Percentiles rank a stretch among this genome's conserved stretches.
These are phyloP conservation scores for Phasia obesa DNA, from an alignment of 2,888 invertebrate genomes.

Conservation along the genomic window DNA sequence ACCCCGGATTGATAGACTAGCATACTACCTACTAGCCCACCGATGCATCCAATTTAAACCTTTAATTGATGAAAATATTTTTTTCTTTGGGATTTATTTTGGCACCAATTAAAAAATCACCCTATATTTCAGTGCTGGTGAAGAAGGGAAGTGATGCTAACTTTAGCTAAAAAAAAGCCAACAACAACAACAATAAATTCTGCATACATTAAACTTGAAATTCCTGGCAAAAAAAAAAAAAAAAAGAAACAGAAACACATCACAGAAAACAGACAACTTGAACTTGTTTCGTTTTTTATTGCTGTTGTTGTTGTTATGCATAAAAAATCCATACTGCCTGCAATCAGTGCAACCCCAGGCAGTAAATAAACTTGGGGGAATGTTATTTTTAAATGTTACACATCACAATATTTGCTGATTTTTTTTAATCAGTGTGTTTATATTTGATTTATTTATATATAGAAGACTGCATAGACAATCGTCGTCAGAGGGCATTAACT, in stretches of 20 bases:
- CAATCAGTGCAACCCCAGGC: conserved; percentile 53
- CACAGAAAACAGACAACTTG: conserved; percentile 44
- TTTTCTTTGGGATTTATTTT: no score
- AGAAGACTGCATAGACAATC: conserved; percentile 55
- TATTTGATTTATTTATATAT: conserved; percentile 50
- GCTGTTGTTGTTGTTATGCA: not conserved
- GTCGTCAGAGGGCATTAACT: conserved; percentile 58
- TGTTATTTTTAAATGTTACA: conserved; percentile 61
- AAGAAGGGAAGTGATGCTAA: not conserved
- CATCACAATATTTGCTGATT: conserved; percentile 37
- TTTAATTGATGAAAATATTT: no score
- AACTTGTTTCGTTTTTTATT: conserved; percentile 35
- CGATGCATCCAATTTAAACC: no score
- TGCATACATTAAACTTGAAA: conserved; percentile 66
- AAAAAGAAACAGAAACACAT: not conserved
- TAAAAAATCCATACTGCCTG: conserved; percentile 3
- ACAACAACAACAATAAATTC: conserved; percentile 1
- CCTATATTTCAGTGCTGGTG: not conserved
- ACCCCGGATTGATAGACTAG: no score
- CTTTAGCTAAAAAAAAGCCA: not conserved
- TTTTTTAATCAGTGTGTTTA: conserved; percentile 43
- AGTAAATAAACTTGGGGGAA: conserved; percentile 42
- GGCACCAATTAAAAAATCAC: not conserved
- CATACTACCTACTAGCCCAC: no score
- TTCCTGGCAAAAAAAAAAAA: conserved; percentile 16